These are phyloP conservation scores for Calliopum simillimum DNA, from an alignment of 2,888 invertebrate genomes.

Conservation along the genomic window DNA sequence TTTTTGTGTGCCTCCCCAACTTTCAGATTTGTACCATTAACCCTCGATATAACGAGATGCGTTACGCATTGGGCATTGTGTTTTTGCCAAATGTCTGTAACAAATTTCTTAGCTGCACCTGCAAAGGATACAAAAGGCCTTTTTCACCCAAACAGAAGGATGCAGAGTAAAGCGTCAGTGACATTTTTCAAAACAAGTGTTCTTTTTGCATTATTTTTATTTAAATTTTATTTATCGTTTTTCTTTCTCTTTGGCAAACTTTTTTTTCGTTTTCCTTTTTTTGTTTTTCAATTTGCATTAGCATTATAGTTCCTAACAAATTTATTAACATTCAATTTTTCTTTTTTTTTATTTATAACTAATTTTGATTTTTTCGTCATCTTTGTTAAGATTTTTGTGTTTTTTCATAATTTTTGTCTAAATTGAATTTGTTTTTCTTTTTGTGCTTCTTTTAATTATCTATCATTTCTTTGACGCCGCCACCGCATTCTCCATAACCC, in stretches of 20 bases:
- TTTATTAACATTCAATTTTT: slow-evolving; percentile 19
- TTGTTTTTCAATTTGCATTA: background rate
- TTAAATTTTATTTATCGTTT: slow-evolving; percentile 1
- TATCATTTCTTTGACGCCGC: slow-evolving; percentile 35
- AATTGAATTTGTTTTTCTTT: slow-evolving; percentile 3
- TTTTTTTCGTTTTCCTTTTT: background rate
- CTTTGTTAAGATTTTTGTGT: background rate
- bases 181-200: too few species aligned
- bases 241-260: background rate
- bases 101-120: slow-evolving; percentile 66
- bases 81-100: slow-evolving; percentile 65
- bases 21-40: background rate
- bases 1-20: slow-evolving; percentile 30
- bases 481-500: slow-evolving; percentile 59
- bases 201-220: background rate
- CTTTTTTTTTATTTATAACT: slow-evolving; percentile 22
- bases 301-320: slow-evolving; percentile 11
- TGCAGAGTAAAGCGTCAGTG: too few species aligned
- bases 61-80: slow-evolving; percentile 48
- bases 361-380: slow-evolving; percentile 31
- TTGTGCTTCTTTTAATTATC: slow-evolving; percentile 28
- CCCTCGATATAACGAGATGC: background rate
- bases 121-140: slow-evolving; percentile 50
- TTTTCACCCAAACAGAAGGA: background rate
- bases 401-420: slow-evolving; percentile 6